phyloP scores from a whole-genome alignment of 2,113 vertebrate genomes.

The Oplegnathus fasciatus region DNA sequence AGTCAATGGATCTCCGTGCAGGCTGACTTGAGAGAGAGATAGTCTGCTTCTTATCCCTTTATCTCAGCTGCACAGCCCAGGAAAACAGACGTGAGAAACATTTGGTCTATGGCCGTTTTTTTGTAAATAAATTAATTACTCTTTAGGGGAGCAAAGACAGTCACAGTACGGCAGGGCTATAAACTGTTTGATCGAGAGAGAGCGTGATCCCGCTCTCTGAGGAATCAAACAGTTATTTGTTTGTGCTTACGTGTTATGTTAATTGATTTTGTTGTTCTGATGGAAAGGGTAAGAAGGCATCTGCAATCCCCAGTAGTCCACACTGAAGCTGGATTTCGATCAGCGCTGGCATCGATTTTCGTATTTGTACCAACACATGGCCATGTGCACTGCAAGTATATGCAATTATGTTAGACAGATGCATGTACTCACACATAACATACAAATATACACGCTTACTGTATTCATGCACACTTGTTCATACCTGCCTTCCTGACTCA shows the following conservation, averaged over 20 bases:
- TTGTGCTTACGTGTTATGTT: conserved; percentile 35
- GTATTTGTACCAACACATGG: neutral
- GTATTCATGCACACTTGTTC: neutral
- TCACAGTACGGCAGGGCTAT: conserved; percentile 6
- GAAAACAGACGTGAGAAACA: conserved; percentile 26
- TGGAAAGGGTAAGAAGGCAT: neutral
- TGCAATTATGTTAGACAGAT: neutral
- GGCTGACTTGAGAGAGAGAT: conserved; percentile 34
- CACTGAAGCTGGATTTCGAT: conserved; percentile 23
- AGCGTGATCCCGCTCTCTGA: conserved; percentile 14
- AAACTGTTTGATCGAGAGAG: conserved; percentile 49
- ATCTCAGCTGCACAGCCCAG: conserved; percentile 4
- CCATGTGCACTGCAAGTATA: neutral
- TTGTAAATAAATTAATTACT: conserved; percentile 63
- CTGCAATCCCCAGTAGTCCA: neutral
- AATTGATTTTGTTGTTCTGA: conserved; percentile 53
- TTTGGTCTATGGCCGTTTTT: conserved; percentile 27
- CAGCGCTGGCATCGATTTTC: conserved; percentile 31
- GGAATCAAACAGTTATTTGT: conserved; percentile 46
- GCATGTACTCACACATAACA: neutral
- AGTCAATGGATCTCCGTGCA: conserved; percentile 53
- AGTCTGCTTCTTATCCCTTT: conserved; percentile 36
- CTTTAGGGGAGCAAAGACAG: conserved; percentile 45
- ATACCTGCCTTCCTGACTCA: neutral
- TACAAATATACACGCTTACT: neutral